Conservation (phyloP, 1,140 invertebrate genomes). For the Drosophila bifasciata region DNA sequence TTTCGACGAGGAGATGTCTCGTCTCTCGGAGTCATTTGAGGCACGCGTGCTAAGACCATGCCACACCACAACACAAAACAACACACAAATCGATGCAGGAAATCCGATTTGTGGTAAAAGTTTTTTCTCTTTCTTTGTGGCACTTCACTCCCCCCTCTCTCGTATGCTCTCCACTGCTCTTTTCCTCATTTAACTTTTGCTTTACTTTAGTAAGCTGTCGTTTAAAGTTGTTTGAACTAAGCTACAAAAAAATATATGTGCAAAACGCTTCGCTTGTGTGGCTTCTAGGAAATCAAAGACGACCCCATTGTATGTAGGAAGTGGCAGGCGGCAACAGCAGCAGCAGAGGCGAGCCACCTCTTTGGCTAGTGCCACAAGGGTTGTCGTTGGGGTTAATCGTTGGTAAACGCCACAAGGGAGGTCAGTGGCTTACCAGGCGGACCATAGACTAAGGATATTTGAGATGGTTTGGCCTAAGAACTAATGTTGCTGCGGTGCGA, state of each 20-base stretch:
- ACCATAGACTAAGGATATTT: slow-evolving; percentile 19
- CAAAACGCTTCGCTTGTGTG: slow-evolving; percentile 34
- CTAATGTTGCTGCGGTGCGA: no score
- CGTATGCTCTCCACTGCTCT: not conserved
- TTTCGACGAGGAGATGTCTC: not conserved
- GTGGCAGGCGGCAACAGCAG: not conserved
- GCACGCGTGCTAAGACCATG: slow-evolving; percentile 47
- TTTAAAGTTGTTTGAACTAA: slow-evolving; percentile 40
- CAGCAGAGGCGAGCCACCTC: no score
- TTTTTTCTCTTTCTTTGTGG: slow-evolving; percentile 43
- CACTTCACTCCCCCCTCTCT: not conserved
- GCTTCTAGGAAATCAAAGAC: slow-evolving; percentile 45
- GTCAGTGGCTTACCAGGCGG: slow-evolving; percentile 41
- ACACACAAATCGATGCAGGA: slow-evolving; percentile 63
- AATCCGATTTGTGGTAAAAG: slow-evolving; percentile 78
- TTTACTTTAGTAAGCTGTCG: slow-evolving; percentile 33
- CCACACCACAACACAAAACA: no score
- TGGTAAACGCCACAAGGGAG: slow-evolving; percentile 20
- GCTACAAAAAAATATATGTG: slow-evolving; percentile 42
- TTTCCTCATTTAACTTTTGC: slow-evolving; percentile 18
- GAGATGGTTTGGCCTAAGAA: not conserved
- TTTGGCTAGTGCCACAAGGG: slow-evolving; percentile 15
- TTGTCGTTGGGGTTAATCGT: slow-evolving; percentile 36
- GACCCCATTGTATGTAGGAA: slow-evolving; percentile 21
- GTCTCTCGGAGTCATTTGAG: slow-evolving; percentile 3